A percentile compares a stretch with the other conserved stretches of the same genome.
phyloP scores from a whole-genome alignment of 2,113 vertebrate species.

The Vombatus ursinus region DNA sequence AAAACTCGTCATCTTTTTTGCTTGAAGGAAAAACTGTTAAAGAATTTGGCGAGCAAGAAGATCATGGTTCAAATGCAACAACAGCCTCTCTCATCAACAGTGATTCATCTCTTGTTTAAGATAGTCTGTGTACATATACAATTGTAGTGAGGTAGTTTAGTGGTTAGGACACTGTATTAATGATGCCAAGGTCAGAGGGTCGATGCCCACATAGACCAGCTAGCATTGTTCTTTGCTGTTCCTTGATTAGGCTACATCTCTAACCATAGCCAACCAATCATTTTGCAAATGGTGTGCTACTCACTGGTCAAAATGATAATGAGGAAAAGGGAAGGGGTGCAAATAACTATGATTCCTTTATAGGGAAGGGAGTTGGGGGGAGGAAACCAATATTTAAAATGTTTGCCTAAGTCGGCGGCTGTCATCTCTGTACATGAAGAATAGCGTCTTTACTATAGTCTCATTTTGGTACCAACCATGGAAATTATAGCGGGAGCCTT shows the following conservation, averaged over 20 bases:
- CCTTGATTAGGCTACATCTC: not conserved
- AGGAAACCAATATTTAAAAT: not conserved
- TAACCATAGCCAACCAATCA: not conserved
- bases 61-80: not conserved
- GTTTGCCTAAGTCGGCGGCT: not conserved
- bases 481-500: slow-evolving; percentile 30
- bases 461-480: slow-evolving; percentile 32
- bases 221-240: not conserved
- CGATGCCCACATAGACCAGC: not conserved
- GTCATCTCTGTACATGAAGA: not conserved
- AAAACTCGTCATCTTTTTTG: slow-evolving; percentile 58
- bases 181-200: slow-evolving; percentile 1
- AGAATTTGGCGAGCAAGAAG: slow-evolving; percentile 17
- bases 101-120: not conserved
- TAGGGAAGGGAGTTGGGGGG: not conserved
- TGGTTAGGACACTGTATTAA: not conserved
- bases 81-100: not conserved
- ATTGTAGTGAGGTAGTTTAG: not conserved
- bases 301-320: not conserved
- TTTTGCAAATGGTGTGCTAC: not conserved
- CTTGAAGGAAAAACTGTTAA: slow-evolving; percentile 49
- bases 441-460: slow-evolving; percentile 12
- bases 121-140: not conserved
- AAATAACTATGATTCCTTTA: not conserved
- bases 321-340: not conserved